Evolutionary conservation across 2,113 vertebrate genomes (phyloP), one percentile per base, ranked within the genome.

Genomic region (Isurus oxyrinchus): DNA sequence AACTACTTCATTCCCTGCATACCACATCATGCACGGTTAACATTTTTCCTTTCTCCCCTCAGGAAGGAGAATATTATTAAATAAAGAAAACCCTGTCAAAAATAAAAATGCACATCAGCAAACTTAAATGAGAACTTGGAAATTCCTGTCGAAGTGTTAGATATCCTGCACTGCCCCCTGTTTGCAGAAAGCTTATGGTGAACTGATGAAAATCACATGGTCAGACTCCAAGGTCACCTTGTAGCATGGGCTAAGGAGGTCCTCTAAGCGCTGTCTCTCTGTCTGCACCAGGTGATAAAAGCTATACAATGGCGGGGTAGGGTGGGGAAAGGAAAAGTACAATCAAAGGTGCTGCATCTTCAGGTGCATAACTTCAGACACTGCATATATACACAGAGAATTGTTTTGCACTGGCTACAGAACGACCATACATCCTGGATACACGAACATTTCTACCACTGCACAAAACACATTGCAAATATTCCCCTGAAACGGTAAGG

Each of bases 1-100:
- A 95, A 95, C 66, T 95, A 95, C 49, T 95, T 95, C 25, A 72
- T 72, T 72, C 23, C 44, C 57, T 63, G 90, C 2, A 94, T n/a
- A 63, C 1, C 4, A 40, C 53, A 13, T 59, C 11, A 44, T 67
- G 27, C 8, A 5, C 94, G 5, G 6, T 53, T 19, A 16, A 31
- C 11, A 90, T 27, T 35, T 27, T 69, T 67, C 35, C 27, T 44
- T 49, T 67, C 40, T 13, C 21, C 93, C n/a, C 57, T 21, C 59
- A 40, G 90, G 8, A n/a, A 40, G 19, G n/a, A 19, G 13, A 25
- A 16, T 2, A 88, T n/a, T 93, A n/a, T 31, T 93, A 35, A 40
- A 21, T 94, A 63, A 94, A 16, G 40, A 84, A 84, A 4, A 84
- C 5, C 16, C 40, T 66, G n/a, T 40, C 59, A 8, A 63, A 63